Evolutionary conservation across 1,140 invertebrate species (phyloP).

Genomic region (Lysiphlebus fabarum): DNA sequence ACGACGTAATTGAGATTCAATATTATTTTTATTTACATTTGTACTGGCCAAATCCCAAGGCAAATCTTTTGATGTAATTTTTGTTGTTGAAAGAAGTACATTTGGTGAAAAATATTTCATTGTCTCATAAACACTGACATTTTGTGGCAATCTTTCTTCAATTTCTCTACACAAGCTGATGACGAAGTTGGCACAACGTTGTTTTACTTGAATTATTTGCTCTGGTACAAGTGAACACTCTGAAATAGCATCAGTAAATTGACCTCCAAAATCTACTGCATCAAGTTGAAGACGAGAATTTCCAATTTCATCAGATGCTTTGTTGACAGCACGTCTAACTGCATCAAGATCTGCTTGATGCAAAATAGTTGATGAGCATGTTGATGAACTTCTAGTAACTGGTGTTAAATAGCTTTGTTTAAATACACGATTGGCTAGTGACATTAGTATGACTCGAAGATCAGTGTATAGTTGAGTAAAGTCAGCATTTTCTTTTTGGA

Average conservation of each 20-base stretch:
- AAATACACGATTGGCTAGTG: too few relatives aligned
- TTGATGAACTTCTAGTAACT: too few relatives aligned
- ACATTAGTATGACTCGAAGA: too few relatives aligned
- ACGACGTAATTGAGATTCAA: conserved; percentile 3
- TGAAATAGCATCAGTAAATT: conserved; percentile 1
- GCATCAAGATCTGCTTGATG: conserved; percentile 5
- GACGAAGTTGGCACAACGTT: not conserved
- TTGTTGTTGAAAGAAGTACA: not conserved
- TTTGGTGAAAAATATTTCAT: conserved; percentile 1
- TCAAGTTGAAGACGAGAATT: not conserved
- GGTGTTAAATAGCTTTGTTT: too few relatives aligned
- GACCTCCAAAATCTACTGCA: not conserved
- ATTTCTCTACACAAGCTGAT: not conserved
- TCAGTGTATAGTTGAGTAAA: too few relatives aligned
- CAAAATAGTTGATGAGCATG: not conserved
- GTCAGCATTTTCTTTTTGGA: too few relatives aligned
- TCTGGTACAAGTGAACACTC: not conserved
- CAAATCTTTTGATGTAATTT: too few relatives aligned
- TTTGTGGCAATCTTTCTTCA: not conserved
- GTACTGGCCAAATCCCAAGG: too few relatives aligned
- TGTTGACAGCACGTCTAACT: not conserved
- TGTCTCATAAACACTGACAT: not conserved
- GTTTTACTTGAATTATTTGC: not conserved
- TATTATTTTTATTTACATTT: not conserved
- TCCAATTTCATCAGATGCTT: not conserved